Percentiles rank a stretch among this genome's conserved stretches.
phyloP scores from a whole-genome alignment of 37 sponge, comb jelly and placozoan genomes.

The Chondrilla cf. caribensis region DNA sequence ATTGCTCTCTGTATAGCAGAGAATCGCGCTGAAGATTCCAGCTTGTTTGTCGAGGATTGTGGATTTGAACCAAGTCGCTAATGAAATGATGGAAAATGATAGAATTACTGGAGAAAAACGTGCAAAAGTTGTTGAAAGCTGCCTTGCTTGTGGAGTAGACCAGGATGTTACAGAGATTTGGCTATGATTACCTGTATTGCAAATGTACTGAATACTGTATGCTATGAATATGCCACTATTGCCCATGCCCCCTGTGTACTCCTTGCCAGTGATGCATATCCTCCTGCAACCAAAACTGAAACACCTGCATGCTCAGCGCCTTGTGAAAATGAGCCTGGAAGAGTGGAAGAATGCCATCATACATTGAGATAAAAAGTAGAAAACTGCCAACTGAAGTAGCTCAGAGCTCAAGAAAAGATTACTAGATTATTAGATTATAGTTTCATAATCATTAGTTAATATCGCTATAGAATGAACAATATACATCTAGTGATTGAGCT shows the following conservation, averaged over 20 bases:
- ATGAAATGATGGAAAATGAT: neutral
- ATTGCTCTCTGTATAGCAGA: conserved; percentile 17
- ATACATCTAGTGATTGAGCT: too few species aligned
- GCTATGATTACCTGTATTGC: conserved; percentile 3
- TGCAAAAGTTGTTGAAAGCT: neutral
- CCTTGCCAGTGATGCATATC: conserved; percentile 9
- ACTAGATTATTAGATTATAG: too few species aligned
- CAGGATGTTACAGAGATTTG: conserved; percentile 1
- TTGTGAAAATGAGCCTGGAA: neutral
- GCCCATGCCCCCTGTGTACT: neutral
- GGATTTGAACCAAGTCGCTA: neutral
- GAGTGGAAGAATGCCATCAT: neutral
- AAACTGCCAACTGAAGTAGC: too few species aligned
- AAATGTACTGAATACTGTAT: neutral
- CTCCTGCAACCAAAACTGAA: neutral
- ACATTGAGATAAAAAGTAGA: too few species aligned
- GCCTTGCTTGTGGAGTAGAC: neutral
- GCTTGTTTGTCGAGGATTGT: conserved; percentile 28
- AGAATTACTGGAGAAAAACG: neutral
- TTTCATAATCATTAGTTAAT: too few species aligned
- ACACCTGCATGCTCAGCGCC: neutral
- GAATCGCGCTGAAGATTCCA: conserved; percentile 2
- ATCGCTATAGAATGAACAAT: too few species aligned
- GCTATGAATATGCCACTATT: too few species aligned
- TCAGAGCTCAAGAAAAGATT: too few species aligned